phyloP scores from a whole-genome alignment of 2,888 invertebrate genomes.

The Hypomecis punctinalis region DNA sequence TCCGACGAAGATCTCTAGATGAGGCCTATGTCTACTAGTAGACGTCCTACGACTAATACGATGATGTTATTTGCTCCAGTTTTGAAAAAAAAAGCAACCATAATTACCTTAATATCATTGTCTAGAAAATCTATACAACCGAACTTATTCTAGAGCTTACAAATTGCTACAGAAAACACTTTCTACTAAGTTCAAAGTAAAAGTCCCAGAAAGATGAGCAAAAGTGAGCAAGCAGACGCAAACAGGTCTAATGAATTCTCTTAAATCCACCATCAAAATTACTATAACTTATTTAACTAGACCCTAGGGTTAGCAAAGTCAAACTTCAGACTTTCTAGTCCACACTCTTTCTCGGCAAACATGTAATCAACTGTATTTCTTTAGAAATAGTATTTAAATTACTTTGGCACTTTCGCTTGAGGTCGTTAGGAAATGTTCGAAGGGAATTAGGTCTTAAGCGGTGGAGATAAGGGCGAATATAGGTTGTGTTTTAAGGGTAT shows the following conservation, averaged over 20 bases:
- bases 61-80: too few species aligned
- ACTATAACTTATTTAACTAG: conserved; percentile 67
- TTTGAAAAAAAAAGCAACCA: too few species aligned
- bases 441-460: conserved; percentile 31
- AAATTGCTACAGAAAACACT: conserved; percentile 10
- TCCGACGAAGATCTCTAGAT: too few species aligned
- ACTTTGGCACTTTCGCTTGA: conserved; percentile 53
- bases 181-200: conserved; percentile 25
- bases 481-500: conserved; percentile 49
- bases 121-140: too few species aligned
- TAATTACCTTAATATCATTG: too few species aligned
- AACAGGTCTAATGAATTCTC: conserved; percentile 53
- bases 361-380: conserved; percentile 49
- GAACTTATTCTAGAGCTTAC: background rate
- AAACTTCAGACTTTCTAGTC: conserved; percentile 64
- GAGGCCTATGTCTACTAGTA: too few species aligned
- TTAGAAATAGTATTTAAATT: conserved; percentile 54
- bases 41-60: too few species aligned
- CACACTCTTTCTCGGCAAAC: conserved; percentile 37
- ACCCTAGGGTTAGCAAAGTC: conserved; percentile 59
- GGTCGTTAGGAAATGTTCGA: conserved; percentile 33
- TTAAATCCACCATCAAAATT: conserved; percentile 53
- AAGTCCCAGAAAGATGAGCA: conserved; percentile 27
- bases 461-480: conserved; percentile 47
- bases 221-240: conserved; percentile 26